Base-by-base conservation (phyloP, 2,113 vertebrate genomes). In the Proterorhinus semilunaris region DNA sequence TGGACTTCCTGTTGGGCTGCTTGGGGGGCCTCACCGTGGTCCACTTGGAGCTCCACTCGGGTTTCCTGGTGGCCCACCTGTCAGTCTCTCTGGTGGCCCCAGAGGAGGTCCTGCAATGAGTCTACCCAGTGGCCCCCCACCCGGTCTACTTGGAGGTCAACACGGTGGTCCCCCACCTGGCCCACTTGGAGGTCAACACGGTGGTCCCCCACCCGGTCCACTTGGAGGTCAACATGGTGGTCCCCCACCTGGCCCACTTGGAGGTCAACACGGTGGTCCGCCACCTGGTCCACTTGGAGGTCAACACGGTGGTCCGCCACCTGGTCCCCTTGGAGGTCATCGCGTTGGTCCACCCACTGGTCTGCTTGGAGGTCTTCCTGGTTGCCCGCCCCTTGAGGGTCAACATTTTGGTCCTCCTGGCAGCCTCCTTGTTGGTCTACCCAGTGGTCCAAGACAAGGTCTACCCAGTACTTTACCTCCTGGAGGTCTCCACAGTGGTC, bases 1-100 rank as follows among this genome's bases (percentile, higher is more conserved):
- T 6, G 93, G 88, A 16, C 88, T 72, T 62, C 92, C 94, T 1
- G 93, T 95, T 53, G 95, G 91, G 65, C 82, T 95, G 27, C 95
- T 94, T 69, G 55, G 55, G 27, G 21, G 21, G 7, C 55, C 55
- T 36, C 54, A 17, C 5, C 21, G 55, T 42, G 55, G 27, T 7
- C 55, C 27, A 10, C 27, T 42, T 7, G 53, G 53, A 27, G 53
- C 17, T 11, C 52, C 53, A 16, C 53, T 55, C 11, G 53, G 53
- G 11, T 58, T 55, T 55, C 17, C 17, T 55, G 53, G 53, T 27
- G 53, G 53, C 2, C 17, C 55, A 7, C 54, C 21, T 42, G 21
- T 36, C 7, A 27, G 55, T 36, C 55, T 57, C 8, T 36, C 53
- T 55, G 53, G 17, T 27, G 53, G 53, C 53, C 53, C 53, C 4